Base-by-base conservation (phyloP, 2,888 invertebrate species). In the Fragum whitleyi region DNA sequence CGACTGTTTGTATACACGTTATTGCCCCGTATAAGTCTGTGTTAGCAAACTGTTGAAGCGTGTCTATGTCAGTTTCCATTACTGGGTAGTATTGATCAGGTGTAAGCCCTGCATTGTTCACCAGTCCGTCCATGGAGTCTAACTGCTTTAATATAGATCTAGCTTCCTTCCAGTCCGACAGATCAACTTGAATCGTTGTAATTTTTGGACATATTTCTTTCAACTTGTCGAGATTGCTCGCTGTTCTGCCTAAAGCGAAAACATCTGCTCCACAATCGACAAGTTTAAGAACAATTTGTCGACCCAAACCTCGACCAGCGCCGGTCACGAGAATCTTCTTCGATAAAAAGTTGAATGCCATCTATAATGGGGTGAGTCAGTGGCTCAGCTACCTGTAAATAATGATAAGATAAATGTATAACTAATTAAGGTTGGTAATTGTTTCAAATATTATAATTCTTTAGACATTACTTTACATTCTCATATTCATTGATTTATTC, bases 261-360 rank as follows among this genome's bases (percentile, higher is more conserved):
- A 97, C 97, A 85, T 96, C 95, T 1, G 96, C 97, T n/a, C 96
- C 96, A 85, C 95, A 95, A 90, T 95, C 94, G 85, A 95, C 95
- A 83, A 97, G 92, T 88, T 96, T 95, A 83, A 96, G 94, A 7
- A 96, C 96, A 69, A 97, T 94, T 97, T 87, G 32, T 32, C 61
- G 1, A n/a, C 61, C 61, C n/a, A 97, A 95, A 97, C 97, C 97
- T 96, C 96, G 96, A 29, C 97, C 97, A 70, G 97, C 97, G 77
- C 98, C 98, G 78, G 98, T 98, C 1, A 98, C 97, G 73, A 98
- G 95, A 91, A 97, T 96, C 77, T 96, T 95, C 94, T 97, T 97
- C 19, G n/a, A n/a, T n/a, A n/a, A 9, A n/a, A 61, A 61, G n/a
- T 61, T 61, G n/a, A 61, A 61, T n/a, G 32, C 32, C 61, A 61